A percentile compares a stretch with the other conserved stretches of the same genome.
phyloP scores from a whole-genome alignment of 2,888 invertebrate species.

The Noctua janthe region DNA sequence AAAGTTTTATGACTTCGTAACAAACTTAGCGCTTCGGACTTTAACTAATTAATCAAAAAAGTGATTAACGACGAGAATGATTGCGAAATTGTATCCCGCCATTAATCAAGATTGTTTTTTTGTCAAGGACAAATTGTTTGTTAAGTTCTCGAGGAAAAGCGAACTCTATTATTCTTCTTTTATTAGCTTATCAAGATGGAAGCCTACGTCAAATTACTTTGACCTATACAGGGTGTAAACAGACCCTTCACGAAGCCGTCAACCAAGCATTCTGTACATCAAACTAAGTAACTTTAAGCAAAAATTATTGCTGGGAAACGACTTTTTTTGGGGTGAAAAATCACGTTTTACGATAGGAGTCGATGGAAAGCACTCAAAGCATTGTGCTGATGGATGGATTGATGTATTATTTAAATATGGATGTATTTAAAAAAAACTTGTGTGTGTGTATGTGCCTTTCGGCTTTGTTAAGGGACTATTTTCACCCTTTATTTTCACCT shows the following conservation, averaged over 20 bases:
- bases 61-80: constrained; percentile 36
- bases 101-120: constrained; percentile 43
- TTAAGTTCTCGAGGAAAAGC: constrained; percentile 1
- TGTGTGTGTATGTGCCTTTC: too few species aligned
- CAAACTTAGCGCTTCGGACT: constrained; percentile 31
- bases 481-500: constrained; percentile 5
- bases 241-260: too few species aligned
- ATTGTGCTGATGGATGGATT: too few species aligned
- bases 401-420: too few species aligned
- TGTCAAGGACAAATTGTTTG: constrained; percentile 6
- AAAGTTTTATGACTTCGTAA: constrained; percentile 30
- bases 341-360: too few species aligned
- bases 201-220: constrained; percentile 27
- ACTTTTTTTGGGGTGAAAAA: too few species aligned
- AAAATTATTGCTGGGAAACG: too few species aligned
- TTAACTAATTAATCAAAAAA: constrained; percentile 39
- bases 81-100: constrained; percentile 1
- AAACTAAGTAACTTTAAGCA: too few species aligned
- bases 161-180: constrained; percentile 3
- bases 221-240: neutral
- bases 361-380: too few species aligned
- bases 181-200: constrained; percentile 12
- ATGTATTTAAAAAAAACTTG: too few species aligned
- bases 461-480: too few species aligned
- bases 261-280: too few species aligned